Evolutionary conservation across 2,888 invertebrate genomes (phyloP), one percentile per base, ranked within the genome.

Genomic region (Sipha maydis): DNA sequence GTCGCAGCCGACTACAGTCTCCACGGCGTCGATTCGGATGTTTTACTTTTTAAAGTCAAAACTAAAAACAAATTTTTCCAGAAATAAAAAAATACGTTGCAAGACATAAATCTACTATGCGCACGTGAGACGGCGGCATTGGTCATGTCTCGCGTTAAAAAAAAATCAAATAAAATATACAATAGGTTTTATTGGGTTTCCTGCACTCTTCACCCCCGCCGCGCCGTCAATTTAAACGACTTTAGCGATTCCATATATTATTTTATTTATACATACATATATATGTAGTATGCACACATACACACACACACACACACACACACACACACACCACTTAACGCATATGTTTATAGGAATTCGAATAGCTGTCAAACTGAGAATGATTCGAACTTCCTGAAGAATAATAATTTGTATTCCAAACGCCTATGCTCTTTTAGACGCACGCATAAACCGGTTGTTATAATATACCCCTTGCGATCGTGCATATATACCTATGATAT

Each of bases 321-420:
- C 61, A 61, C 61, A 25, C 61, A 25, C 61, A 61, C 61, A 61
- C 14, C 19, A n/a, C n/a, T n/a, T n/a, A n/a, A n/a, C 19, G 38
- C 56, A 48, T 61, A 17, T 79, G n/a, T 48, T 31, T 8, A 38
- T 17, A 41, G 77, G 31, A 78, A 77, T 77, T 54, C 77, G 77
- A 85, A 61, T 61, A 78, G 69, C 77, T 85, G 85, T 85, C 85
- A 78, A 78, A 85, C 54, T 34, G 69, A 85, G 85, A 85, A 85
- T 54, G 77, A 85, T 85, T 54, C 48, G 85, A 34, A 85, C 85
- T 85, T 78, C 85, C 77, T 85, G 77, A 85, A 69, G 31, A 69
- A 77, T 77, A 69, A 83, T 83, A 85, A 85, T 85, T 85, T 85
- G 85, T 78, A 85, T 85, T 85, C 85, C 77, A 78, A 78, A 85